Evolutionary conservation across 2,888 invertebrate species (phyloP), one percentile per base, ranked within the genome.

Genomic region (Eristalinus aeneus): DNA sequence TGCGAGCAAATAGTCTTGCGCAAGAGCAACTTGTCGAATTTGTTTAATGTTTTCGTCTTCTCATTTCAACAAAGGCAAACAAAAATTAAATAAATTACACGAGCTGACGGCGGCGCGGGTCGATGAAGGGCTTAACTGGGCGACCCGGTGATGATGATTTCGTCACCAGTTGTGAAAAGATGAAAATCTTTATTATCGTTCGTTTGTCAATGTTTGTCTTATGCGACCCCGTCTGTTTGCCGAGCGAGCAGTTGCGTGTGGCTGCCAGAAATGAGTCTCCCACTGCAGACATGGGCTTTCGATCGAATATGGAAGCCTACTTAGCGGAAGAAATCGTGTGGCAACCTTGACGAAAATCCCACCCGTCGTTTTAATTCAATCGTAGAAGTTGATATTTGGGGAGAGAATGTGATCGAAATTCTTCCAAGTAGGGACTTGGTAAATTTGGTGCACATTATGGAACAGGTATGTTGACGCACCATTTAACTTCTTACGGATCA

Each of bases 201-300:
- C 12, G 4, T 60, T 67, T 67, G 74, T 20, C 58, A 75, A 65
- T 75, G 39, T 56, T 56, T 56, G 22, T 39, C 20, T 74, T 61
- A 61, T 54, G 46, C 46, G 56, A 31, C 34, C 34, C 31, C 46
- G 46, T 16, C n/a, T 46, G 16, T 46, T 46, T 46, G 16, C 27
- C 5, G 39, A 16, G 3, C 1, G 16, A 65, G 16, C 46, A 8
- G 46, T 46, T 46, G 46, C 46, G 46, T 46, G 46, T 46, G 46
- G n/a, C 16, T 8, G 46, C 16, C 46, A 46, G 39, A 9, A n/a
- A n/a, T n/a, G 12, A 12, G 12, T 39, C 39, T 5, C n/a, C 16
- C 16, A 46, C 1, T 16, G 46, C 46, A 6, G 46, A 46, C 16
- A 46, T 46, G 46, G 46, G 46, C 46, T 46, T 27, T 58, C 27